Base-by-base conservation (phyloP, 2,797 vertebrate genomes). In the Fringilla coelebs region DNA sequence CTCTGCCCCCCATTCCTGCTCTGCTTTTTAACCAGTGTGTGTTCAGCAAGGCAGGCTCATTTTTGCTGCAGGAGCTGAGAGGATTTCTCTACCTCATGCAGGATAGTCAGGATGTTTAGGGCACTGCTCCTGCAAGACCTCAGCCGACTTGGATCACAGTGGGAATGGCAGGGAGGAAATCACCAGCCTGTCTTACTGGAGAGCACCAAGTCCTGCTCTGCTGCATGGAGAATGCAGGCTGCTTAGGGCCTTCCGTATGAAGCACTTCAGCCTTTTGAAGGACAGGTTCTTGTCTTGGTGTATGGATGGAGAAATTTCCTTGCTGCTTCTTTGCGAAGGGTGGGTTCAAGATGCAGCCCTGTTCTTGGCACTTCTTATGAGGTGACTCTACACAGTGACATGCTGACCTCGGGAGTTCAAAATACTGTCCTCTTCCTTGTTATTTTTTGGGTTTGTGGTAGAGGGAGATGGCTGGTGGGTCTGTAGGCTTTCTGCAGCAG, bases 61-160 rank as follows among this genome's bases (percentile, higher is more conserved):
- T 90, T 62, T 46, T 72, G 51, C 38, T 61, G 80, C 34, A 21
- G 75, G 54, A 86, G 38, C 66, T 48, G 24, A 16, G 26, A 61
- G 17, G 51, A 29, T 7, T 40, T 66, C 58, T 74, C 57, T 17
- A 6, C 48, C 46, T 70, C 0, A 0, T 8, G 4, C 11, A 17
- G 63, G 36, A 8, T 15, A 45, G 26, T 61, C 29, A 52, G 65
- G n/a, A 88, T 15, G 29, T 65, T 90, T 65, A 65, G 57, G 52
- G 21, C 58, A 41, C 52, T 71, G 57, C 11, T 71, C 17, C 62
- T 88, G 45, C 49, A 28, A 41, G 52, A 60, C 32, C 21, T 83
- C 32, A 40, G 29, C 54, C 25, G 24, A 9, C 18, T 79, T 71
- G 32, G 36, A 20, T 29, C 3, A 0, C n/a, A 9, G 24, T 78